Percentiles rank a stretch among this genome's conserved stretches.
phyloP scores from a whole-genome alignment of 2,888 invertebrate species.

The Kryphioiulus occultus region DNA sequence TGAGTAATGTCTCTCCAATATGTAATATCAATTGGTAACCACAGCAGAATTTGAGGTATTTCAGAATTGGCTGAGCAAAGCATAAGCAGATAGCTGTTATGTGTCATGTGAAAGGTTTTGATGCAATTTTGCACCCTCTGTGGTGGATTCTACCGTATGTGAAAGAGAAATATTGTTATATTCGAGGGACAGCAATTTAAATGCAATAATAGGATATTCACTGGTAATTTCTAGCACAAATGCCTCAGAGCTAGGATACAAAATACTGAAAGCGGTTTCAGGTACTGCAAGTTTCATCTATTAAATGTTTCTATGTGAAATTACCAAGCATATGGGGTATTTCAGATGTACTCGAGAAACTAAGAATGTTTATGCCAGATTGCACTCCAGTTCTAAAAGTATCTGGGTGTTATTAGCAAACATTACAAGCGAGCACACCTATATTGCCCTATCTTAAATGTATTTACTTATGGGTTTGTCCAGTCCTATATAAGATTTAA shows the following conservation, averaged over 20 bases:
- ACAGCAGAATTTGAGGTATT: too few species aligned
- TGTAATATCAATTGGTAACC: too few species aligned
- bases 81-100: too few species aligned
- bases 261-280: not conserved
- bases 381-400: not conserved
- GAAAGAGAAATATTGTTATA: too few species aligned
- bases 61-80: too few species aligned
- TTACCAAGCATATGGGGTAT: not conserved
- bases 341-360: not conserved
- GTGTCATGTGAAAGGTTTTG: too few species aligned
- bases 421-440: not conserved
- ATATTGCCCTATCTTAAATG: not conserved
- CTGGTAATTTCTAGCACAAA: not conserved
- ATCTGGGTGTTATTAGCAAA: not conserved
- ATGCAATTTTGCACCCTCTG: too few species aligned
- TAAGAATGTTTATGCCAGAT: not conserved
- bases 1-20: too few species aligned
- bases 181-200: too few species aligned
- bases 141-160: too few species aligned
- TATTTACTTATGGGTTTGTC: not conserved
- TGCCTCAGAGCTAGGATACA: not conserved
- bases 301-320: not conserved
- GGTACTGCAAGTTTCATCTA: not conserved
- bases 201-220: not conserved
- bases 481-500: too few species aligned